Evolutionary conservation across 2,113 vertebrate genomes (phyloP).

Genomic region (Upupa epops): DNA sequence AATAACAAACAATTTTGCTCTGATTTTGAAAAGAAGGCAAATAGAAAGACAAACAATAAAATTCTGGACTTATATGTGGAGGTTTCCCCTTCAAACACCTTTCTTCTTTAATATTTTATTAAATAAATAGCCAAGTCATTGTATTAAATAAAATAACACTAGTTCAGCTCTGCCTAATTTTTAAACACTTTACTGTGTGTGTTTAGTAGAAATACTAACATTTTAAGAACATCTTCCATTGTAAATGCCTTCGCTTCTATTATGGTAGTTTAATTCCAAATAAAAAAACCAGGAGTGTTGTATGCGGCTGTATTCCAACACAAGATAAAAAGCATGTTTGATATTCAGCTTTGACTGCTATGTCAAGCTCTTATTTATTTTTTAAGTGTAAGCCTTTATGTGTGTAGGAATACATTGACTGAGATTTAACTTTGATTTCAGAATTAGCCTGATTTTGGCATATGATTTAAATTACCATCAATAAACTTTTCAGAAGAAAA

Average conservation of each 20-base stretch:
- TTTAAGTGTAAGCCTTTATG: neutral
- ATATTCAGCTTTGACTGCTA: neutral
- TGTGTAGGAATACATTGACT: constrained; percentile 1
- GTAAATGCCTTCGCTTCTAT: constrained; percentile 22
- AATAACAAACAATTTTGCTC: neutral
- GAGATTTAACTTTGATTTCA: constrained; percentile 11
- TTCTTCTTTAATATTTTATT: neutral
- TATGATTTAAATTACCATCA: constrained; percentile 6
- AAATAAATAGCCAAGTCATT: constrained; percentile 33
- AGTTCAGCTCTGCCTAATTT: neutral
- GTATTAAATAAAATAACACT: neutral
- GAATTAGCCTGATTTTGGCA: constrained; percentile 23
- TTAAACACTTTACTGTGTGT: neutral
- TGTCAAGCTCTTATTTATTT: constrained; percentile 11
- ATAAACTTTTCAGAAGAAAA: neutral
- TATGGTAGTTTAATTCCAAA: neutral
- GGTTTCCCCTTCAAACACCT: neutral
- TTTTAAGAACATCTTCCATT: neutral
- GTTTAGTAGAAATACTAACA: neutral
- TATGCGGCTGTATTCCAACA: neutral
- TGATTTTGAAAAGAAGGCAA: neutral
- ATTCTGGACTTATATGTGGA: neutral
- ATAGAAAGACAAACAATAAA: neutral
- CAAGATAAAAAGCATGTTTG: constrained; percentile 27
- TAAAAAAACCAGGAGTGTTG: neutral